These are phyloP conservation scores for Cephus pygmeus DNA, from an alignment of 2,888 invertebrate species.

Conservation along the genomic window DNA sequence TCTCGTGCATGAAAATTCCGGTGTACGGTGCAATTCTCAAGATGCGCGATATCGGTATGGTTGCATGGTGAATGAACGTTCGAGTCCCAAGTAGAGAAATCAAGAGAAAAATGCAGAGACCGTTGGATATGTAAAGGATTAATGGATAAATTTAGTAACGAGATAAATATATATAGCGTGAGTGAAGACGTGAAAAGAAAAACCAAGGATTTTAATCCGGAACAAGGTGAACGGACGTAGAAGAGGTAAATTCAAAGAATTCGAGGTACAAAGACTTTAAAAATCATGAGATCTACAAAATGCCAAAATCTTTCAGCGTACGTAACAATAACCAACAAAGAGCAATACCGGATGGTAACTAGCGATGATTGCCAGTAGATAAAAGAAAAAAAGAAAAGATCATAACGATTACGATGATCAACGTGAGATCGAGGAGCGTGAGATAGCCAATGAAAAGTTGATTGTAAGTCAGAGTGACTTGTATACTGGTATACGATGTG, in stretches of 20 bases:
- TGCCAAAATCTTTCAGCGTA: not conserved
- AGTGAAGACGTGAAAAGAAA: not conserved
- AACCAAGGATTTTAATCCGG: not conserved
- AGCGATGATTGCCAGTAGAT: not conserved
- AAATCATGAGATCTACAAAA: not conserved
- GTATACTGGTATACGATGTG: not conserved
- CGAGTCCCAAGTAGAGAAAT: not conserved
- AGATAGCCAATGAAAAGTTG: not conserved
- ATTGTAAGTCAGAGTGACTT: not conserved
- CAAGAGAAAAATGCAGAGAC: not conserved
- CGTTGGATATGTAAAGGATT: not conserved
- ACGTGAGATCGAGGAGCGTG: not conserved
- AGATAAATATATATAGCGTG: not conserved
- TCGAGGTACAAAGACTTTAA: not conserved
- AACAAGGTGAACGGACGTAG: not conserved
- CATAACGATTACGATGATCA: not conserved
- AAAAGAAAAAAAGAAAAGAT: not conserved
- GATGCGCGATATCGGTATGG: constrained; percentile 6
- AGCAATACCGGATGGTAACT: not conserved
- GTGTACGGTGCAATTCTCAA: not conserved
- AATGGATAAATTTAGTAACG: not conserved
- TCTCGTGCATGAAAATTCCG: not conserved
- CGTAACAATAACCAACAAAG: not conserved
- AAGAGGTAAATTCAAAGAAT: not conserved
- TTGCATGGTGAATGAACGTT: constrained; percentile 6